Evolutionary conservation across 2,888 invertebrate species (phyloP), one percentile per base, ranked within the genome.

Genomic region (Ditula angustiorana): DNA sequence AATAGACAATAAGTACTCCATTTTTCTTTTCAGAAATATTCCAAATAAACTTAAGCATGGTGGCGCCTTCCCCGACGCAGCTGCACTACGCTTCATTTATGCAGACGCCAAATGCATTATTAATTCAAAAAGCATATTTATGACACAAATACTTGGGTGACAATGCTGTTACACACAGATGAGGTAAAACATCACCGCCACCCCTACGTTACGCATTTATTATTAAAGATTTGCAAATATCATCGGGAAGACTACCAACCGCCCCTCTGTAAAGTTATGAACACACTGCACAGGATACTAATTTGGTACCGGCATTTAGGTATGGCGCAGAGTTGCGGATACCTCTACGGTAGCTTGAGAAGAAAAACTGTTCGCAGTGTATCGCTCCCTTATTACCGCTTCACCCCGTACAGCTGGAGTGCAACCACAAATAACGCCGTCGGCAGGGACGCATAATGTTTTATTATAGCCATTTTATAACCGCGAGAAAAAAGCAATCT

Each of bases 401-500:
- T 69, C 74, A 71, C 76, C 81, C 74, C 79, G 78, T 76, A 77
- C 72, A 70, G 68, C 71, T 79, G 74, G 79, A 88, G 85, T 87
- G 87, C 86, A 90, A 78, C 85, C 84, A 82, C 87, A 86, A 88
- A 88, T 86, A 87, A 86, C 75, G 73, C 57, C 69, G 71, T 67
- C 79, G 76, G 80, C 75, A 81, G 82, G 83, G 83, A 82, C 85
- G 81, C 86, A 84, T 88, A 81, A 88, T 88, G 84, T 88, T 89
- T 90, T 89, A 89, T 88, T 86, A 88, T 74, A 79, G 77, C 79
- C 80, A 82, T 85, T 87, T 87, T 86, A 90, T 81, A 87, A 84
- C 88, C 85, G 76, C 83, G 78, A 80, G 81, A 85, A 86, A 83
- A 86, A 86, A 87, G 84, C 86, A 86, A 88, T 90, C 87, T 85